Base-by-base conservation (phyloP, 2,113 vertebrate species). In the Dolichotis patagonum region DNA sequence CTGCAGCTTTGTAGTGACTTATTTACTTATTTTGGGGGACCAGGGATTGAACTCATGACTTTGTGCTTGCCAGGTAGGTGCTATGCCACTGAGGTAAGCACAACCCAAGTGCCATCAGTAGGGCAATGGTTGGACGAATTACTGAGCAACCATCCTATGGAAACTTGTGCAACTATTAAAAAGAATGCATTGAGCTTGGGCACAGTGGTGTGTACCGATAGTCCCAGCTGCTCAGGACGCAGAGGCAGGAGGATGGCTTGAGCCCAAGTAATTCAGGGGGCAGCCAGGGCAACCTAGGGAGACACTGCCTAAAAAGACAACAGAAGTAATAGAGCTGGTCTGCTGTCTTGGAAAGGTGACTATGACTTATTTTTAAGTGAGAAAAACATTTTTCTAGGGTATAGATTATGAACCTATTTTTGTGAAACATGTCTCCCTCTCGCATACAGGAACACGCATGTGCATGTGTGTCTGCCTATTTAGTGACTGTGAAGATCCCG, bases 61-160 rank as follows among this genome's bases (percentile, higher is more conserved):
- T 56, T 56, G 54, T 19, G 54, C 54, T 56, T 56, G 54, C 54
- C 54, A 56, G 17, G 54, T 56, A 56, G 54, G 54, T 19, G 54
- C 54, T 56, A 17, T 56, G 54, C 54, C 17, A 1, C 54, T 56
- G 54, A 56, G 54, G 54, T 0, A 13, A 56, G 62, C 22, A 46
- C n/a, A 7, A 32, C n/a, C 2, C 10, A 28, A 38, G 3, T 3
- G 52, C 22, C 30, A 0, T 46, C 7, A 5, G 14, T 19, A 3
- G 9, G 12, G 26, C 26, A 41, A 16, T 3, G 54, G 10, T 12
- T 24, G 35, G 7, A 8, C 26, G 58, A 17, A 19, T 6, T 14
- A 56, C 1, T 17, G 49, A 35, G 7, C 14, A 5, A 19, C 5
- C 13, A 1, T 22, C 1, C 38, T 3, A 11, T 80, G 90, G 58